A percentile compares a stretch with the other conserved stretches of the same genome.
These are phyloP conservation scores for Ctenodactylus gundi DNA, from an alignment of 2,113 vertebrate species.

Conservation along the genomic window DNA sequence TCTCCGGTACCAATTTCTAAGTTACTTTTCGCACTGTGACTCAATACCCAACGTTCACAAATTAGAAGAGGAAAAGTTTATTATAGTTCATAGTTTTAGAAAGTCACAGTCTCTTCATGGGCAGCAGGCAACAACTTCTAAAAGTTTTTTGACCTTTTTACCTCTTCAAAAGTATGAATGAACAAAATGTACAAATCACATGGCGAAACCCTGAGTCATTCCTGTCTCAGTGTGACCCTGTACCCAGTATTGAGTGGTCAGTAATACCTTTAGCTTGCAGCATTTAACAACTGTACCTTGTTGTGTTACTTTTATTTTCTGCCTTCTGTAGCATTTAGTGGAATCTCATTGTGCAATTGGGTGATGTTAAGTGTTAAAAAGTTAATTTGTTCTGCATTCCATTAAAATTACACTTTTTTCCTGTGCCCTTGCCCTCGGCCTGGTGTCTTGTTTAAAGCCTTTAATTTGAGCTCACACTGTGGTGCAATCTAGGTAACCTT, in stretches of 20 bases:
- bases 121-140: background rate
- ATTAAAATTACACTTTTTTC: constrained; percentile 81
- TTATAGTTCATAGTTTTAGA: too few species aligned
- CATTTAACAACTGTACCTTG: constrained; percentile 79
- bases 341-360: constrained; percentile 79
- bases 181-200: constrained; percentile 30
- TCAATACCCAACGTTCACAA: too few species aligned
- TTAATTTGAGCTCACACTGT: constrained; percentile 81
- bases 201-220: constrained; percentile 75
- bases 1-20: too few species aligned
- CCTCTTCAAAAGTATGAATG: constrained; percentile 47
- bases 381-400: constrained; percentile 88
- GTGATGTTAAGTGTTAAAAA: constrained; percentile 82
- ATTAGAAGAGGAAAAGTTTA: too few species aligned
- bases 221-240: constrained; percentile 74
- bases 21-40: too few species aligned
- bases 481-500: constrained; percentile 80
- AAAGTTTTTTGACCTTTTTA: constrained; percentile 57
- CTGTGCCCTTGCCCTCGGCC: constrained; percentile 72
- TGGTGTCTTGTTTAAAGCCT: constrained; percentile 82
- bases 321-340: constrained; percentile 75
- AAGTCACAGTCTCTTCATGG: too few species aligned
- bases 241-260: constrained; percentile 69
- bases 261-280: constrained; percentile 64
- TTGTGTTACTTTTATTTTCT: constrained; percentile 82